Evolutionary conservation across 2,797 vertebrate genomes (phyloP).

Genomic region (Epinephelus awoara): DNA sequence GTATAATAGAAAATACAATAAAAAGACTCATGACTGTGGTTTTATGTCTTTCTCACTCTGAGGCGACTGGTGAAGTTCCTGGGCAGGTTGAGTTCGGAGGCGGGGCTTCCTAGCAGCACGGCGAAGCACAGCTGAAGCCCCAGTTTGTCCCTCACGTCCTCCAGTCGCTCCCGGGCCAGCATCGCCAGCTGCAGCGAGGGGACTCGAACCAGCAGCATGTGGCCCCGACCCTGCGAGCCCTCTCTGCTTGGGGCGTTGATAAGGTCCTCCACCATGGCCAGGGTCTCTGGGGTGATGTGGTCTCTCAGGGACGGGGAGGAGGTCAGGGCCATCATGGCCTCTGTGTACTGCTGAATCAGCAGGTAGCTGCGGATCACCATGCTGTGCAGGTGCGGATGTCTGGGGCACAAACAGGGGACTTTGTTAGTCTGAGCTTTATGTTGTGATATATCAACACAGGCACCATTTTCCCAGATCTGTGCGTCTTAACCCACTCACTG

Average conservation of each 20-base stretch:
- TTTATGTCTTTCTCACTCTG: constrained; percentile 85
- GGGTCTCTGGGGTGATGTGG: constrained; percentile 96
- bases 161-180: constrained; percentile 94
- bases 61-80: constrained; percentile 91
- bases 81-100: constrained; percentile 89
- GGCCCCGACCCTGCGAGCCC: constrained; percentile 89
- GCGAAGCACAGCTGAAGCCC: constrained; percentile 96
- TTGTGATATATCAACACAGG: not conserved
- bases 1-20: not conserved
- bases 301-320: constrained; percentile 92
- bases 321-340: constrained; percentile 97
- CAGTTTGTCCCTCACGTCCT: constrained; percentile 95
- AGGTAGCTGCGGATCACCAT: constrained; percentile 99
- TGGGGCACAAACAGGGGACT: constrained; percentile 66
- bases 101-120: constrained; percentile 94
- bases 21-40: not conserved
- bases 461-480: not conserved
- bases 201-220: constrained; percentile 97
- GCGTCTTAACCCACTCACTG: not conserved
- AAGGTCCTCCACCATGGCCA: constrained; percentile 96
- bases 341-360: constrained; percentile 98
- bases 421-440: not conserved
- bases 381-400: constrained; percentile 96
- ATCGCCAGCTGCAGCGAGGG: constrained; percentile 97
- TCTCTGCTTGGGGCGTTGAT: constrained; percentile 90